phyloP scores from a whole-genome alignment of 2,888 invertebrate species.

The Eudiplozoon nipponicum region DNA sequence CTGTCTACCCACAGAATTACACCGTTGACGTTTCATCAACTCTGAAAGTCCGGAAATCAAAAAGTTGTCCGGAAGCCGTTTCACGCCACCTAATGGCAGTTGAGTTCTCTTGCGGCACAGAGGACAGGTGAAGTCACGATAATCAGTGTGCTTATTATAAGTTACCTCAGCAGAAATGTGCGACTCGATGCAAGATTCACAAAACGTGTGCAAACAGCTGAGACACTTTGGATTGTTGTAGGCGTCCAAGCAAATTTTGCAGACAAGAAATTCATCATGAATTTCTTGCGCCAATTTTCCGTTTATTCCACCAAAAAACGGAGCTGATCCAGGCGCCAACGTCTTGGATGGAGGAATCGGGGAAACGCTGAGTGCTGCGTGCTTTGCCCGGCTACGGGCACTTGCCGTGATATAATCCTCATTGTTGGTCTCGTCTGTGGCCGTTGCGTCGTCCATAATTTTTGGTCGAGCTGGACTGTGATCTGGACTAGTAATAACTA shows the following conservation, averaged over 20 bases:
- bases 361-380: too few relatives aligned
- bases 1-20: too few relatives aligned
- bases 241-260: slow-evolving; percentile 27
- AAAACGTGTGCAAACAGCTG: slow-evolving; percentile 27
- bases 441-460: too few relatives aligned
- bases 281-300: slow-evolving; percentile 27
- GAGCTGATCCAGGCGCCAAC: too few relatives aligned
- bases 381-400: too few relatives aligned
- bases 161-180: slow-evolving; percentile 25
- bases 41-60: slow-evolving; percentile 26
- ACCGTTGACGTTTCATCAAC: too few relatives aligned
- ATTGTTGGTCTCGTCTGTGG: too few relatives aligned
- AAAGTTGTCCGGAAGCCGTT: slow-evolving; percentile 28
- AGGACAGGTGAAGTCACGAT: slow-evolving; percentile 28
- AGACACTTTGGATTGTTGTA: slow-evolving; percentile 27
- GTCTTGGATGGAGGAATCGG: too few relatives aligned
- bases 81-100: slow-evolving; percentile 27
- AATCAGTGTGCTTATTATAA: slow-evolving; percentile 28
- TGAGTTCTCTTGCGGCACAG: slow-evolving; percentile 27
- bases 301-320: too few relatives aligned
- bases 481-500: too few relatives aligned
- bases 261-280: slow-evolving; percentile 27
- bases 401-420: too few relatives aligned
- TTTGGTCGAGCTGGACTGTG: too few relatives aligned
- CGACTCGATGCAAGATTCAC: slow-evolving; percentile 26